Evolutionary conservation across 2,797 vertebrate species (phyloP).

Genomic region (Carcharodon carcharias): DNA sequence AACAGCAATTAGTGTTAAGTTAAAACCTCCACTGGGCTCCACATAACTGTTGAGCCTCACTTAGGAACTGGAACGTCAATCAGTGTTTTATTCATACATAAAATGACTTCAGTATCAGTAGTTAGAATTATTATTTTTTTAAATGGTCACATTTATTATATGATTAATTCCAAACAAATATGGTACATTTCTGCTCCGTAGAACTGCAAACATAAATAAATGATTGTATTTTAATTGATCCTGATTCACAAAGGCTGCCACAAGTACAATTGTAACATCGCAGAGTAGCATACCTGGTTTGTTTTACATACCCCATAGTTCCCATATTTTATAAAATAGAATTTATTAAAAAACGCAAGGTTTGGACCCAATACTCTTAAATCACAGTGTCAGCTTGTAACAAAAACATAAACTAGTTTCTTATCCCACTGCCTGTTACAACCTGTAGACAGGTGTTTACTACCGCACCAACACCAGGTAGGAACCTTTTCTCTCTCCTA

Average conservation of each 20-base stretch:
- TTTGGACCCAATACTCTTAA: neutral
- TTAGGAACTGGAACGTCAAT: neutral
- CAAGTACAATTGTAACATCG: neutral
- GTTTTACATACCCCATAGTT: too few species aligned
- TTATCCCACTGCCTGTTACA: neutral
- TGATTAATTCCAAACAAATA: neutral
- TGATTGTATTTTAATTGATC: neutral
- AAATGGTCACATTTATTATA: neutral
- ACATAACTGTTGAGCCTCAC: neutral
- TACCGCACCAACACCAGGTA: neutral
- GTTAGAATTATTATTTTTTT: neutral
- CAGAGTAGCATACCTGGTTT: neutral
- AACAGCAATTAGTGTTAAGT: constrained; percentile 28
- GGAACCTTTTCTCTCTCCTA: too few species aligned
- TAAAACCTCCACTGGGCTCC: neutral
- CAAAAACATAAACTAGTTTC: neutral
- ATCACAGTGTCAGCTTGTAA: neutral
- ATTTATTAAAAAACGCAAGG: neutral
- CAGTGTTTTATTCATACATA: neutral
- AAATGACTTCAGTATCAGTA: neutral
- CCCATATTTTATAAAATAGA: neutral
- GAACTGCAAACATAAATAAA: constrained; percentile 20
- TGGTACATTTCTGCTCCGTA: neutral
- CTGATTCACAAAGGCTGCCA: neutral
- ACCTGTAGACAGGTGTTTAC: neutral